Evolutionary conservation across 2,113 vertebrate genomes (phyloP).

Genomic region (Boleophthalmus pectinirostris): DNA sequence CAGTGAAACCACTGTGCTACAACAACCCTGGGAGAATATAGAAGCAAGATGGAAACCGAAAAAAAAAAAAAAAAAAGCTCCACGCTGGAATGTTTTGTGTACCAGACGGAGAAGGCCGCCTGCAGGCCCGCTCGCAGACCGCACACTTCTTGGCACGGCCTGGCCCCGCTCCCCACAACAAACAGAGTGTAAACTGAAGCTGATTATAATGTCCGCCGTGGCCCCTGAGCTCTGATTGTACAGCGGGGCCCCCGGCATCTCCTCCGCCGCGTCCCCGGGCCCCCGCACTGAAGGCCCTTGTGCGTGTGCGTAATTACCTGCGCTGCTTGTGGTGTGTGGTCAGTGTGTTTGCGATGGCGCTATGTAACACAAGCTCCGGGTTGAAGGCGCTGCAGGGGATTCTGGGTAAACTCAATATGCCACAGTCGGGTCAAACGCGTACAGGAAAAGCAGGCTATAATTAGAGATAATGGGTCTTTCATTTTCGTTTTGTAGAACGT

Average conservation of each 20-base stretch:
- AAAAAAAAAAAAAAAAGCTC: background rate
- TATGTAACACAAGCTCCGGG: constrained; percentile 34
- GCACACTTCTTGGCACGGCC: constrained; percentile 66
- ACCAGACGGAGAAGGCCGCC: constrained; percentile 69
- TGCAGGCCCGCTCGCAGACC: constrained; percentile 46
- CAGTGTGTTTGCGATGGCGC: constrained; percentile 28
- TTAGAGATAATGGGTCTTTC: background rate
- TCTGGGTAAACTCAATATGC: constrained; percentile 2
- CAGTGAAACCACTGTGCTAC: too few species aligned
- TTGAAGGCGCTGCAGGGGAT: constrained; percentile 19
- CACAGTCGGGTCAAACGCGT: background rate
- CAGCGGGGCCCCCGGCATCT: constrained; percentile 49
- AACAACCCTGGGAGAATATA: background rate
- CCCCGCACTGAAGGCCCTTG: constrained; percentile 45
- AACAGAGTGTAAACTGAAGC: constrained; percentile 75
- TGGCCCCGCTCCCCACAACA: constrained; percentile 73
- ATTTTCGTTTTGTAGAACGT: background rate
- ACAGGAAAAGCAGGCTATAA: background rate
- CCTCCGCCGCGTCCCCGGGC: constrained; percentile 62
- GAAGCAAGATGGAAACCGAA: background rate
- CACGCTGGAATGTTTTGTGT: constrained; percentile 18
- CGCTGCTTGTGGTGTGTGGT: constrained; percentile 70
- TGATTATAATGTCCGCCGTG: constrained; percentile 75
- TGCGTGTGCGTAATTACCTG: constrained; percentile 65
- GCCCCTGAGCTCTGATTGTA: constrained; percentile 63